Conservation (phyloP, 2,888 invertebrate species). For the Deilephila porcellus region DNA sequence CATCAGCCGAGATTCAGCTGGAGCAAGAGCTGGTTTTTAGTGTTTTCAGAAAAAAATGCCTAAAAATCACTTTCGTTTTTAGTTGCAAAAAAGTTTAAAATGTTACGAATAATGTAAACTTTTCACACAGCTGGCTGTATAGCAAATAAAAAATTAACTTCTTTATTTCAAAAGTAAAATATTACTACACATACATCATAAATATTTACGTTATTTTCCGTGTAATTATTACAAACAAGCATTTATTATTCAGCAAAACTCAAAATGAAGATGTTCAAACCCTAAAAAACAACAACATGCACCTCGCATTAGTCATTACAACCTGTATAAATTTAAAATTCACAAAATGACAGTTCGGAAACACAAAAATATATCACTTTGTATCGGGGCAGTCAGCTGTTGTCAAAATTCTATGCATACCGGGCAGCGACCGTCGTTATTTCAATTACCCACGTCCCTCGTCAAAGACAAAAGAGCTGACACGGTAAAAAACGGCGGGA, state of each 20-base stretch:
- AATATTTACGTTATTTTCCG: too few relatives aligned
- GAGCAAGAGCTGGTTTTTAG: too few relatives aligned
- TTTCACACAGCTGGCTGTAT: too few relatives aligned
- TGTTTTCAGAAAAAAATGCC: too few relatives aligned
- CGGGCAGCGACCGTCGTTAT: conserved; percentile 78
- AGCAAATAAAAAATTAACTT: too few relatives aligned
- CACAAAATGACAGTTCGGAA: conserved; percentile 33
- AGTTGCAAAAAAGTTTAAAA: too few relatives aligned
- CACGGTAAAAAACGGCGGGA: conserved; percentile 60
- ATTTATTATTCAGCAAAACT: neutral
- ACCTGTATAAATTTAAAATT: conserved; percentile 24
- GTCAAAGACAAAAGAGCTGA: conserved; percentile 84
- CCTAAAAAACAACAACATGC: conserved; percentile 3
- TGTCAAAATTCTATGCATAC: conserved; percentile 80
- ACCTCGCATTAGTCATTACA: conserved; percentile 25
- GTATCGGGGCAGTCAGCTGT: conserved; percentile 70
- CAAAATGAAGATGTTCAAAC: conserved; percentile 3
- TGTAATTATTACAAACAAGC: neutral
- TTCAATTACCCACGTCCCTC: conserved; percentile 81
- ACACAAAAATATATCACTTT: conserved; percentile 42
- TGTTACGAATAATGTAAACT: too few relatives aligned
- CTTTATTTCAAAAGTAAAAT: too few relatives aligned
- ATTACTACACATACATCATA: too few relatives aligned
- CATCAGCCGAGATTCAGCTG: too few relatives aligned
- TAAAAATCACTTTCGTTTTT: too few relatives aligned